phyloP scores from a whole-genome alignment of 2,888 invertebrate genomes.

The Diaprepes abbreviatus region DNA sequence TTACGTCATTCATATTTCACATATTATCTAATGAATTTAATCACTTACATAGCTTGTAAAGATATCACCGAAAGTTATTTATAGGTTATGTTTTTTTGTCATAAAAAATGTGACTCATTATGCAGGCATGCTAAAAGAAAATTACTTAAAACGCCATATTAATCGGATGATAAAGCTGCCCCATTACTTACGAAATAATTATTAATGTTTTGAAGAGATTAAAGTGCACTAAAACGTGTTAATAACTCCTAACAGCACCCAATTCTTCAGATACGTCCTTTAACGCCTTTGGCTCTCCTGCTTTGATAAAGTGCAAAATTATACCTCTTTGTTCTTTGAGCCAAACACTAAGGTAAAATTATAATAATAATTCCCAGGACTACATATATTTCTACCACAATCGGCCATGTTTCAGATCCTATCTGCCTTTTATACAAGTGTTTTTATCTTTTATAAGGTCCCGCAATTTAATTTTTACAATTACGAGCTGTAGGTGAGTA shows the following conservation, averaged over 20 bases:
- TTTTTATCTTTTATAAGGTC: conserved; percentile 34
- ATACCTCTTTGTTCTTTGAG: conserved; percentile 44
- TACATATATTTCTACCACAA: conserved; percentile 35
- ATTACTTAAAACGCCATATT: conserved; percentile 13
- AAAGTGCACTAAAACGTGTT: conserved; percentile 36
- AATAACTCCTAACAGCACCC: conserved; percentile 42
- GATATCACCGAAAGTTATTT: not conserved
- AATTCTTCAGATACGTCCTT: conserved; percentile 30
- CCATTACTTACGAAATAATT: conserved; percentile 23
- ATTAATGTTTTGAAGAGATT: conserved; percentile 30
- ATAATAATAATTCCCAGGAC: conserved; percentile 39
- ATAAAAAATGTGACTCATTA: conserved; percentile 6
- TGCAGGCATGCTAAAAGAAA: not conserved
- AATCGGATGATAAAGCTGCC: conserved; percentile 29
- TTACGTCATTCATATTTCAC: no score
- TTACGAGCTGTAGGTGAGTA: conserved; percentile 34
- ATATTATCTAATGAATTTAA: no score
- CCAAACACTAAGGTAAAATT: conserved; percentile 32
- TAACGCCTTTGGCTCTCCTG: conserved; percentile 23
- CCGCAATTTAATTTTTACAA: conserved; percentile 40
- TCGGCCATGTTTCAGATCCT: conserved; percentile 34
- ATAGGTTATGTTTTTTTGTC: not conserved
- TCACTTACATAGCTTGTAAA: no score
- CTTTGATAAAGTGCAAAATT: conserved; percentile 48
- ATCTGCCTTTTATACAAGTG: conserved; percentile 28